phyloP scores from a whole-genome alignment of 2,113 vertebrate species.

The Erythrolamprus reginae region DNA sequence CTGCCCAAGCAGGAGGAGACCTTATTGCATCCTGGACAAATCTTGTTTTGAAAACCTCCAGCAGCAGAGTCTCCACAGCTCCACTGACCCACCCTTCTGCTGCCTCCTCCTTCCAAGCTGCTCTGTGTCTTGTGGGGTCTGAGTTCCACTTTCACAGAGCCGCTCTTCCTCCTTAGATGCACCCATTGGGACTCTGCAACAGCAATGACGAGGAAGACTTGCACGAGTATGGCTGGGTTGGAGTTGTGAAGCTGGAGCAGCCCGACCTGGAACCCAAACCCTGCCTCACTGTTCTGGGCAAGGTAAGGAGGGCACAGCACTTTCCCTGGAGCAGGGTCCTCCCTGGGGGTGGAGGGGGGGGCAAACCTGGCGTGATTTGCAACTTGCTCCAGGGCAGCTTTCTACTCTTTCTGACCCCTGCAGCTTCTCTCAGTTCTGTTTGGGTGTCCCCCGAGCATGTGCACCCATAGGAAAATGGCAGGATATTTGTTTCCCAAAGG shows the following conservation, averaged over 20 bases:
- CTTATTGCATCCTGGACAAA: not conserved
- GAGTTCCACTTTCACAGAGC: not conserved
- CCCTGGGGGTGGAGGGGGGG: not conserved
- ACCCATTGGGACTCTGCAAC: slow-evolving; percentile 94
- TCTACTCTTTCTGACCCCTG: not conserved
- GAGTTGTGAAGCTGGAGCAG: slow-evolving; percentile 98
- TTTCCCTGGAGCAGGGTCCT: not conserved
- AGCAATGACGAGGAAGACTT: slow-evolving; percentile 96
- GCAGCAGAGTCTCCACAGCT: not conserved
- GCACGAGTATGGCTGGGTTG: slow-evolving; percentile 98
- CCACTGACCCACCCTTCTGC: not conserved
- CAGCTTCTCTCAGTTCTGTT: not conserved
- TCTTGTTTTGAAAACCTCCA: not conserved
- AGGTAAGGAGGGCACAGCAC: slow-evolving; percentile 72
- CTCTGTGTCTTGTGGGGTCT: not conserved
- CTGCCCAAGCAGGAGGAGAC: not conserved
- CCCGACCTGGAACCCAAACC: slow-evolving; percentile 92
- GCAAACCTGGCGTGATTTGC: not conserved
- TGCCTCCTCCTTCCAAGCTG: not conserved
- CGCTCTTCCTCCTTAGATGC: slow-evolving; percentile 78
- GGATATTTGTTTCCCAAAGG: not conserved
- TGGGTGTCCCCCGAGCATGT: not conserved
- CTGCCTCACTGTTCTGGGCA: slow-evolving; percentile 95
- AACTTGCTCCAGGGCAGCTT: not conserved
- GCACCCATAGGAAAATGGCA: not conserved